Evolutionary conservation across 2,888 invertebrate species (phyloP).

Genomic region (Pandemis corylana): DNA sequence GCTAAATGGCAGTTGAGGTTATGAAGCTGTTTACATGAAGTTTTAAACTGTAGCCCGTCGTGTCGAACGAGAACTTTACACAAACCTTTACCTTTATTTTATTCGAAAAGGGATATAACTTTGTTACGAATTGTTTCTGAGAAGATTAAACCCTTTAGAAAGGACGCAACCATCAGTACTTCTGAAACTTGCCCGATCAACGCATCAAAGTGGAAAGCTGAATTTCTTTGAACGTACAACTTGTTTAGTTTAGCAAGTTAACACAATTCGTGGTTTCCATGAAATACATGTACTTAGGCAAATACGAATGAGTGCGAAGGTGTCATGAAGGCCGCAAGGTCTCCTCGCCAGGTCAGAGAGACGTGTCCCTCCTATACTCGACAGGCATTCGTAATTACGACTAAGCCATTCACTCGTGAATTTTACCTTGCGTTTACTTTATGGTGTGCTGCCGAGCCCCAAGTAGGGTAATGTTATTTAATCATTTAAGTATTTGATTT

Average conservation of each 20-base stretch:
- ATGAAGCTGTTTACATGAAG: conserved; percentile 62
- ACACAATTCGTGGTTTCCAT: conserved; percentile 25
- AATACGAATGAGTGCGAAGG: conserved; percentile 60
- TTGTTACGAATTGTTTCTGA: conserved; percentile 40
- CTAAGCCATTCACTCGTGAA: conserved; percentile 74
- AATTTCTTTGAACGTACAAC: conserved; percentile 31
- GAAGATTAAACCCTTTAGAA: conserved; percentile 34
- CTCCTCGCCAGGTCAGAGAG: conserved; percentile 61
- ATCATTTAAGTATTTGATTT: conserved; percentile 31
- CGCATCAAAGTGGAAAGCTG: conserved; percentile 29
- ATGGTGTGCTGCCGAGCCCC: conserved; percentile 32
- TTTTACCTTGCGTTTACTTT: conserved; percentile 75
- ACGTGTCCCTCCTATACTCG: conserved; percentile 45
- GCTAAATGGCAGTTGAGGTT: conserved; percentile 65
- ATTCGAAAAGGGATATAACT: conserved; percentile 36
- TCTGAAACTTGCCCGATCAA: conserved; percentile 29
- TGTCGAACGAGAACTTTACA: conserved; percentile 34
- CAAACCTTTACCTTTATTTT: conserved; percentile 38
- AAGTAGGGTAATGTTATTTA: conserved; percentile 39
- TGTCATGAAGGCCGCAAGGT: conserved; percentile 60
- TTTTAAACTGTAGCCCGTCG: conserved; percentile 39
- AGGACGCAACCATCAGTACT: conserved; percentile 9
- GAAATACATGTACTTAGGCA: conserved; percentile 15
- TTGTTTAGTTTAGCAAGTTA: conserved; percentile 16
- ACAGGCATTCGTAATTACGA: conserved; percentile 64